These are phyloP conservation scores for Lasioglossum leucozonium DNA, from an alignment of 2,888 invertebrate genomes.

Conservation along the genomic window DNA sequence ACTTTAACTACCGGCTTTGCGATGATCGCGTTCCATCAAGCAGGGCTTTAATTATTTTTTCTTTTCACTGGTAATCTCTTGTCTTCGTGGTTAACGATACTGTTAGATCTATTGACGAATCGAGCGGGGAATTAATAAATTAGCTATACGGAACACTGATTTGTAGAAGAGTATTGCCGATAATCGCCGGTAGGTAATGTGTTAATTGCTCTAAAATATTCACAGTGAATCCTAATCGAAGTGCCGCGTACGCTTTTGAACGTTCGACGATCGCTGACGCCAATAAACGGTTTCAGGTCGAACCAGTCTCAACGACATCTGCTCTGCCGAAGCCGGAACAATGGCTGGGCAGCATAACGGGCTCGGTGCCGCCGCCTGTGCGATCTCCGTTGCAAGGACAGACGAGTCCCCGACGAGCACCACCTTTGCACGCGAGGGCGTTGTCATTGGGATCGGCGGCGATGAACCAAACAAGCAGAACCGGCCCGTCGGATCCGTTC, in stretches of 20 bases:
- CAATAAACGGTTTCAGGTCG: constrained; percentile 75
- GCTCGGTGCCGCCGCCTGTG: constrained; percentile 85
- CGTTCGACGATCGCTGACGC: neutral
- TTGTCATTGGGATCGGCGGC: constrained; percentile 86
- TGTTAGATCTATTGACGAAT: neutral
- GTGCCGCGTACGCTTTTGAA: neutral
- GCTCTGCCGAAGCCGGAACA: constrained; percentile 92
- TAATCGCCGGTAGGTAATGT: neutral
- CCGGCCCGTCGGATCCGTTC: constrained; percentile 88
- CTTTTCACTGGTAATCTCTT: neutral
- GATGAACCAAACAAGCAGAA: constrained; percentile 71
- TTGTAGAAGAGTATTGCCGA: neutral
- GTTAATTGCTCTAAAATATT: neutral
- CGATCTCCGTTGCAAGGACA: constrained; percentile 78
- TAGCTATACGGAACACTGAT: neutral
- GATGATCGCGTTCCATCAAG: neutral
- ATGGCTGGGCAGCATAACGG: constrained; percentile 91
- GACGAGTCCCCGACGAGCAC: constrained; percentile 85
- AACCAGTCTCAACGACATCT: constrained; percentile 82
- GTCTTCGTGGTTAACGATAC: neutral
- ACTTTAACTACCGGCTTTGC: neutral
- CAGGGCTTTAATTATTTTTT: neutral
- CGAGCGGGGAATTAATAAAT: neutral
- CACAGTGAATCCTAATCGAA: neutral
- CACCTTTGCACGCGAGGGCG: constrained; percentile 86